Evolutionary conservation across 1,140 invertebrate species (phyloP), one percentile per base, ranked within the genome.

Genomic region (Carposina sasakii): DNA sequence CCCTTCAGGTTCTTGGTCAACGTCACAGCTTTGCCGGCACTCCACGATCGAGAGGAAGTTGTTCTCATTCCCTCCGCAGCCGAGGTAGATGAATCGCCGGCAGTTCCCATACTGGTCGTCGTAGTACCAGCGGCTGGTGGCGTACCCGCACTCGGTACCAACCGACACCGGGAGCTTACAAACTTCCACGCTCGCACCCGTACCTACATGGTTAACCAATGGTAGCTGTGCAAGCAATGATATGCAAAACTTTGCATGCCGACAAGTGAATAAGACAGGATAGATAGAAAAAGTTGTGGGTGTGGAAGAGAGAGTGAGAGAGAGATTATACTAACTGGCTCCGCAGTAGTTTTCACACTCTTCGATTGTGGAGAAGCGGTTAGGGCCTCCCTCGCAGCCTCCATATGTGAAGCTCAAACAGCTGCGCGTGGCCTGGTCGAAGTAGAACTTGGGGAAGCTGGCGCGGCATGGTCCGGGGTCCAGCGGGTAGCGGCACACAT

Each of bases 1-100:
- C n/a, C n/a, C n/a, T n/a, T n/a, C n/a, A n/a, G n/a, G n/a, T n/a
- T n/a, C n/a, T n/a, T n/a, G n/a, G n/a, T n/a, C n/a, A n/a, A n/a
- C n/a, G n/a, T n/a, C n/a, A n/a, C n/a, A n/a, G n/a, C n/a, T n/a
- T n/a, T n/a, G n/a, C n/a, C n/a, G n/a, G 69, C 94, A 96, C 56
- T 94, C 91, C 31, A 88, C 76, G 40, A 87, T 76, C 15, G 89
- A 88, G 44, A 84, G 87, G 81, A 96, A 97, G 61, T 93, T 90
- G 75, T 97, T 97, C 17, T 88, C 90, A 60, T 94, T 96, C 37
- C 96, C 96, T 28, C 89, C 90, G 75, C 95, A 97, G 50, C 96
- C 96, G 36, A 91, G 90, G 68, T 94, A 98, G 9, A 82, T 85
- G 79, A 98, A 98, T 59, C 88, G 79, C 31, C 86, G 87, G 74